Evolutionary conservation across 2,113 vertebrate genomes (phyloP), one percentile per base, ranked within the genome.

Genomic region (Ciconia maguari): DNA sequence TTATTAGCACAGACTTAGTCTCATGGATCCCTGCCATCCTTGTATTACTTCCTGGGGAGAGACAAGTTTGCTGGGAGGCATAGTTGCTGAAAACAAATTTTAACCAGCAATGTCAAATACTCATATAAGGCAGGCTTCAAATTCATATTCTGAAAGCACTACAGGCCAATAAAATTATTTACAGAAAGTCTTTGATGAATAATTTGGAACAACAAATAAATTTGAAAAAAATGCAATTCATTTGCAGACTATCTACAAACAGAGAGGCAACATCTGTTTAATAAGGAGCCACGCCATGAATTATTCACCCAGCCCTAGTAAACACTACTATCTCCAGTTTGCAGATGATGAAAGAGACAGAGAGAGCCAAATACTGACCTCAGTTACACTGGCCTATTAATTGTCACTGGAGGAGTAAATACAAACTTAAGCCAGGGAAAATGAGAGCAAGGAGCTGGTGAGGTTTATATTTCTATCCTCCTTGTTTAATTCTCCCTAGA

Each of bases 171-270:
- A 87, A 85, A 54, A 69, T 65, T 72, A 93, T 91, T 94, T 96
- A 87, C 80, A 89, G 48, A 76, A 93, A 65, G 27, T 52, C 86
- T 85, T 90, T 78, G 34, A 38, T 78, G 57, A 96, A 93, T 94
- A 94, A 91, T 85, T 80, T 87, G 65, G 52, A 90, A 89, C 29
- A 96, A 96, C 58, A 90, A 93, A 93, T 79, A 95, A 61, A 95
- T 94, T 69, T 87, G 19, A 72, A 82, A 87, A 86, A 93, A 89
- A 49, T 30, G 18, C 22, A 65, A 79, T 93, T 34, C 49, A 92
- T 89, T 85, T 91, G 34, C 65, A 89, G 70, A 87, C 74, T 91
- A 80, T 87, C 57, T 89, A 49, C 44, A 96, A 93, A 78, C 69
- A 83, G 54, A 91, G 61, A 82, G 30, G 68, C 70, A 95, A 87